Percentiles rank a stretch among this genome's conserved stretches.
These are phyloP conservation scores for Spilogale gracilis DNA, from an alignment of 2,113 vertebrate species.

Conservation along the genomic window DNA sequence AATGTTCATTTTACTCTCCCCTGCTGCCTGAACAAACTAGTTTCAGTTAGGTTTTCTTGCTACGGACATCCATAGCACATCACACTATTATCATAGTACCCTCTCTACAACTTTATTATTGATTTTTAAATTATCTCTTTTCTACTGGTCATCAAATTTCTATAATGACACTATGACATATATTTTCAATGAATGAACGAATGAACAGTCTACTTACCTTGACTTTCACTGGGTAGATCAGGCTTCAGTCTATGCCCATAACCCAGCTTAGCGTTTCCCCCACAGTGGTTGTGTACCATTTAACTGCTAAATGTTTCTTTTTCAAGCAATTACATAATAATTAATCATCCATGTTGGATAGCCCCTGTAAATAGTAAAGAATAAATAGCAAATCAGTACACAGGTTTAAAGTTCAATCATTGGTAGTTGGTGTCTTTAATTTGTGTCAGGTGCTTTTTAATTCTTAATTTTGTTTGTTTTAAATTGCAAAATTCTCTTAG, in stretches of 20 bases:
- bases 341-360: neutral
- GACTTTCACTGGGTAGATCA: neutral
- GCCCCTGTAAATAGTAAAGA: neutral
- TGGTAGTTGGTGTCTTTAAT: neutral
- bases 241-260: neutral
- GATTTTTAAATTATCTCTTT: constrained; percentile 14
- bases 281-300: neutral
- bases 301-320: neutral
- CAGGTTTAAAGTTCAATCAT: constrained; percentile 21
- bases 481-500: neutral
- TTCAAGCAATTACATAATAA: constrained; percentile 6
- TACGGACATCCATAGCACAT: neutral
- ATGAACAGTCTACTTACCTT: neutral
- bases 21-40: neutral
- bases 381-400: neutral
- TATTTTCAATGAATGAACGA: neutral
- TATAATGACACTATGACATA: neutral
- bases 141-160: neutral
- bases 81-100: neutral
- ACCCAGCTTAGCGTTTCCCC: neutral
- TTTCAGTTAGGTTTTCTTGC: neutral
- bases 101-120: neutral
- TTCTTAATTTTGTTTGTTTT: constrained; percentile 54
- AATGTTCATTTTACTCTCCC: neutral
- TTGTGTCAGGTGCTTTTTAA: neutral